A percentile compares a stretch with the other conserved stretches of the same genome.
These are phyloP conservation scores for Augochlora pura DNA, from an alignment of 1,140 invertebrate genomes.

Conservation along the genomic window DNA sequence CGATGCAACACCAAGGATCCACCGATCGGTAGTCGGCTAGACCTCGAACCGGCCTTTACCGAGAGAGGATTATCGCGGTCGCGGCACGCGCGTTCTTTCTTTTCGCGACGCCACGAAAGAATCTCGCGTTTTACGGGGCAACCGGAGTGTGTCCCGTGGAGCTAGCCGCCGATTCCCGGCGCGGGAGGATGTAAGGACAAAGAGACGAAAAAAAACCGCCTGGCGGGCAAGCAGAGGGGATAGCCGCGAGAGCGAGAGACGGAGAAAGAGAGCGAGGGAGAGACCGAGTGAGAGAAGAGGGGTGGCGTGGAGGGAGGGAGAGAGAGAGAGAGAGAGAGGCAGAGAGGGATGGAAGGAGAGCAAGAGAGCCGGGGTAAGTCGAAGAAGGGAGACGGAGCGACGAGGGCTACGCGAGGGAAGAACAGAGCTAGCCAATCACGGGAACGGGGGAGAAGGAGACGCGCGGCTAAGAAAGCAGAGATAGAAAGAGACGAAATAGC, in stretches of 20 bases:
- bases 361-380: background rate
- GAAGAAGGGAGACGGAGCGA: conserved; percentile 25
- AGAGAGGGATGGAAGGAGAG: conserved; percentile 5
- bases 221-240: conserved; percentile 44
- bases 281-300: conserved; percentile 2
- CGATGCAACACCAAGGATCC: background rate
- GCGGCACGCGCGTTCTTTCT: conserved; percentile 40
- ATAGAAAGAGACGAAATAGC: conserved; percentile 28
- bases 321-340: conserved; percentile 16
- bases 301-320: background rate
- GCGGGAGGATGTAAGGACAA: conserved; percentile 68
- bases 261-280: conserved; percentile 26
- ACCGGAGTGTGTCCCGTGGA: conserved; percentile 53
- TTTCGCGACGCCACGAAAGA: conserved; percentile 56
- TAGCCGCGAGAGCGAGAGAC: conserved; percentile 26
- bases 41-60: too few relatives aligned
- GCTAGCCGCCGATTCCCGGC: conserved; percentile 58
- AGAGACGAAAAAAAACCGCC: conserved; percentile 61
- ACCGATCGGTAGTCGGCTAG: too few relatives aligned
- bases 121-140: conserved; percentile 57
- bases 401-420: background rate
- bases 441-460: background rate
- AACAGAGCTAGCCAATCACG: background rate
- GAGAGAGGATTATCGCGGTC: too few relatives aligned
- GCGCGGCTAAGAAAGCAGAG: background rate